phyloP scores from a whole-genome alignment of 1,140 invertebrate species.

The Lycorma delicatula region DNA sequence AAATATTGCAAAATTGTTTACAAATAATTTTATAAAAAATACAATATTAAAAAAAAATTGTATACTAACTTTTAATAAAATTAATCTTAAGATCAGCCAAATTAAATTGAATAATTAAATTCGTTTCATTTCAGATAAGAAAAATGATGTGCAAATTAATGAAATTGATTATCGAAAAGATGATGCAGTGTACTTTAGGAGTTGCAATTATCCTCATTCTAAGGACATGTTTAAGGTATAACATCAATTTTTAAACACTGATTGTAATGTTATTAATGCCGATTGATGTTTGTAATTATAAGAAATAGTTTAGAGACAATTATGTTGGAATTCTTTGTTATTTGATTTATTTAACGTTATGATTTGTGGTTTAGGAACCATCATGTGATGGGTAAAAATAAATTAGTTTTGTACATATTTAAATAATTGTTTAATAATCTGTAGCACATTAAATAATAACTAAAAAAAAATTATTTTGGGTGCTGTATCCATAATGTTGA shows the following conservation, averaged over 20 bases:
- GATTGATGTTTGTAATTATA: background rate
- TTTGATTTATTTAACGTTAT: background rate
- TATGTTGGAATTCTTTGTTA: background rate
- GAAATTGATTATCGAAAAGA: background rate
- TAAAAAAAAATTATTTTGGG: too few relatives aligned
- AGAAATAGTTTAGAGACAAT: background rate
- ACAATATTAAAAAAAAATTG: background rate
- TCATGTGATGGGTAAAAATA: background rate
- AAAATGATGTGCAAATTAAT: background rate
- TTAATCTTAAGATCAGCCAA: background rate
- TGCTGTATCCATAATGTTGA: too few relatives aligned
- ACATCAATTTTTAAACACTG: too few relatives aligned
- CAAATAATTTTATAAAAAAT: background rate
- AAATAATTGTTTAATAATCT: too few relatives aligned
- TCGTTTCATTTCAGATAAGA: background rate
- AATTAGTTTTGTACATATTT: background rate
- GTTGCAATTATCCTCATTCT: background rate
- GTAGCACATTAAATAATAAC: too few relatives aligned
- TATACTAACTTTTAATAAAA: background rate
- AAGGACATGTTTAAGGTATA: slow-evolving; percentile 3
- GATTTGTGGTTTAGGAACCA: background rate
- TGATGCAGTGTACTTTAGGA: background rate
- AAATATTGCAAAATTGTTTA: background rate
- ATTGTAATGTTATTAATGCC: too few relatives aligned
- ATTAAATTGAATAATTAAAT: background rate